These are phyloP conservation scores for Thyatira batis DNA, from an alignment of 2,888 invertebrate genomes.

Conservation along the genomic window DNA sequence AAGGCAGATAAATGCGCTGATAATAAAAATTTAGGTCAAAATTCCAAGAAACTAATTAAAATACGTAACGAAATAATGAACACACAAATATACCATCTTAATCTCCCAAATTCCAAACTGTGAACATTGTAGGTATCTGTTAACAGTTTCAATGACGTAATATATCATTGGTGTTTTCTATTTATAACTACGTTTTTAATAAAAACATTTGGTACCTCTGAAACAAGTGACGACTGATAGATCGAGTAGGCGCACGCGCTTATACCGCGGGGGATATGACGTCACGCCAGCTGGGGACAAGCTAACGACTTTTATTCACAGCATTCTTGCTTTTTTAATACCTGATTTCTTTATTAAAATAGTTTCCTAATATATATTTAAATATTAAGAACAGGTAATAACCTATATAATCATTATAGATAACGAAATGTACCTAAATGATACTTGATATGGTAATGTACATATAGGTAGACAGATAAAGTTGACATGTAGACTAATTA, in stretches of 20 bases:
- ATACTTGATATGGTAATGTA: slow-evolving; percentile 9
- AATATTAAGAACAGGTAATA: background rate
- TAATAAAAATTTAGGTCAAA: too few species aligned
- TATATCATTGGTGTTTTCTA: background rate
- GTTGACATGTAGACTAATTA: slow-evolving; percentile 74
- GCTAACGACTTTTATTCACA: background rate
- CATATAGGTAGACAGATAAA: slow-evolving; percentile 45
- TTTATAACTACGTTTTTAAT: background rate
- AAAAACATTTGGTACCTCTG: background rate
- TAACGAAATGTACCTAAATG: too few species aligned
- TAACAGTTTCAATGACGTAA: background rate
- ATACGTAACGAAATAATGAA: background rate
- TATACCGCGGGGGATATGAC: background rate
- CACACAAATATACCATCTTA: background rate
- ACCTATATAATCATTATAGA: too few species aligned
- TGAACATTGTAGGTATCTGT: background rate
- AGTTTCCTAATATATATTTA: background rate
- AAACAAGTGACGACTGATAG: background rate
- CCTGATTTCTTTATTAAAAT: background rate
- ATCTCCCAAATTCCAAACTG: background rate
- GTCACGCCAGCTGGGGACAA: background rate
- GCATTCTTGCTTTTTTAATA: background rate
- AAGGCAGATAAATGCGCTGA: background rate
- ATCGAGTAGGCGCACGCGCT: background rate
- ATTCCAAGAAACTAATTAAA: too few species aligned